Conservation (phyloP, 2,888 invertebrate species). For the Dione juno region DNA sequence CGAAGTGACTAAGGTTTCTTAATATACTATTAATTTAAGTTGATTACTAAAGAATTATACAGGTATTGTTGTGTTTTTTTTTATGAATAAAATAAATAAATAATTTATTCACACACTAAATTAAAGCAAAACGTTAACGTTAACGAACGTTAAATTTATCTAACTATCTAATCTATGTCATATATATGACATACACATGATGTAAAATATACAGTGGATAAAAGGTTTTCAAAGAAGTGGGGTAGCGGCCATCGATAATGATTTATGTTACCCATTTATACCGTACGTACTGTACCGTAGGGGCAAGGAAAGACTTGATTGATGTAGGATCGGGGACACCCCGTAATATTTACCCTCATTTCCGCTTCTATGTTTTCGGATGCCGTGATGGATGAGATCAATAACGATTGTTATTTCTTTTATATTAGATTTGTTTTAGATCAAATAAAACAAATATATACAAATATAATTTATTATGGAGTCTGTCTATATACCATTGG, state of each 20-base stretch:
- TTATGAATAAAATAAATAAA: too few relatives aligned
- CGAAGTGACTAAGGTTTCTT: too few relatives aligned
- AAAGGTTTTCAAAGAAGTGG: conserved; percentile 50
- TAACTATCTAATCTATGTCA: too few relatives aligned
- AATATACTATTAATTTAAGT: too few relatives aligned
- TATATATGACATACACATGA: too few relatives aligned
- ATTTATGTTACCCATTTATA: conserved; percentile 75
- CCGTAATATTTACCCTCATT: conserved; percentile 63
- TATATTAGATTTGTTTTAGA: conserved; percentile 32
- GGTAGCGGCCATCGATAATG: conserved; percentile 67
- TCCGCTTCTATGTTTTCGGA: conserved; percentile 53
- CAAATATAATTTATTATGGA: not conserved
- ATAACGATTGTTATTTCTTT: conserved; percentile 43
- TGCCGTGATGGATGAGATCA: conserved; percentile 50
- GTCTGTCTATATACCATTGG: not conserved
- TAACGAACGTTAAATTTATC: too few relatives aligned
- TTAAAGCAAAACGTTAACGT: too few relatives aligned
- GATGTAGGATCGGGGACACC: conserved; percentile 65
- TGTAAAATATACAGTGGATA: conserved; percentile 56
- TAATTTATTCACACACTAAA: too few relatives aligned
- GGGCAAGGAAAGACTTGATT: conserved; percentile 72
- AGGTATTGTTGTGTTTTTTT: too few relatives aligned
- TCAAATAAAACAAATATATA: not conserved
- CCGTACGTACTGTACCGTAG: conserved; percentile 55
- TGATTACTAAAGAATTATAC: too few relatives aligned